Base-by-base conservation (phyloP, 2,797 vertebrate genomes). In the Fratercula arctica region DNA sequence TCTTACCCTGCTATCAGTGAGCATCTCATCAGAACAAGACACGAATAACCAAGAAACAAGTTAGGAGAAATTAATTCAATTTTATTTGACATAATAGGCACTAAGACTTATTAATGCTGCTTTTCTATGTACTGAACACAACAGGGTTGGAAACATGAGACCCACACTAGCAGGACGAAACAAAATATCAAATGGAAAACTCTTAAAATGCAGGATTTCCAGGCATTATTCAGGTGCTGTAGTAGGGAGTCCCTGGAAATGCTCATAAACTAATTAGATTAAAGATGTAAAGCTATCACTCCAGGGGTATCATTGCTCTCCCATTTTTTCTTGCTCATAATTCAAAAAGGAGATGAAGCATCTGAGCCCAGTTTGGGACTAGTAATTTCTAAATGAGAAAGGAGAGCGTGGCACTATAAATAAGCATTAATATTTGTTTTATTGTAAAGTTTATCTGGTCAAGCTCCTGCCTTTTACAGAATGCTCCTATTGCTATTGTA, bases 331-430 rank as follows among this genome's bases (percentile, higher is more conserved):
- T 56, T 75, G 81, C 54, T 85, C 31, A 16, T 89, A 89, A 86
- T 75, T 96, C 64, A 75, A 69, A 87, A 50, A 77, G 39, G 25
- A 75, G 50, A 89, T n/a, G 59, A 93, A 91, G 56, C 67, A 73
- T 87, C 74, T 76, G 90, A 94, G 59, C 46, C 31, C 31, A 93
- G 26, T 89, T 89, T 87, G 87, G 81, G 85, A 93, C 61, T 87
- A 95, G 92, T 92, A 72, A 91, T 95, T 96, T 80, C 61, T 66
- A 92, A 92, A 89, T 72, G 74, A 95, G 78, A 78, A 90, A 82
- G 54, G 82, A 61, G 69, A 92, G 17, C n/a, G 18, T 8, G 16
- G 57, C 39, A 60, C 81, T 87, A 85, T 83, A 92, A 96, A 83
- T 83, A 80, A 80, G 28, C 59, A 66, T 90, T 90, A 92, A 56